These are phyloP conservation scores for Neria commutata DNA, from an alignment of 2,888 invertebrate genomes.

Conservation along the genomic window DNA sequence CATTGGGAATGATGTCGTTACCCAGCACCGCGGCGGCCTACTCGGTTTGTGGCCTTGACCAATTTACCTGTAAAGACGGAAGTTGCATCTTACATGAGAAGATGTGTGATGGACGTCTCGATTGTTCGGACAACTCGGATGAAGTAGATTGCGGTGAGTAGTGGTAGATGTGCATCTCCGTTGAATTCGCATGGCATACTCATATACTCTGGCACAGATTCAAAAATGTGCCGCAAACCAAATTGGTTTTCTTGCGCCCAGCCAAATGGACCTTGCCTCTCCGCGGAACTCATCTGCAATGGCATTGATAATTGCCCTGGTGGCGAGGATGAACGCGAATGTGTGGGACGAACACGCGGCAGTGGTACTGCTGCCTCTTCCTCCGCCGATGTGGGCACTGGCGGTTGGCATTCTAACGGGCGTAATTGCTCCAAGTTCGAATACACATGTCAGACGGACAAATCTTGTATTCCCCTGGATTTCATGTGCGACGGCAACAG, in stretches of 20 bases:
- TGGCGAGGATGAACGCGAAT: constrained; percentile 68
- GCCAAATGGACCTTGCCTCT: constrained; percentile 70
- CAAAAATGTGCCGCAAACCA: constrained; percentile 53
- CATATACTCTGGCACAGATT: too few species aligned
- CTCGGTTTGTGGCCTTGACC: constrained; percentile 55
- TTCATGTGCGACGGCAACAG: constrained; percentile 73
- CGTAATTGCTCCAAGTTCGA: constrained; percentile 53
- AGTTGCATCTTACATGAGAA: constrained; percentile 54
- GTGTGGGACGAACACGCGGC: constrained; percentile 32
- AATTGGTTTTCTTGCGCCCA: constrained; percentile 57
- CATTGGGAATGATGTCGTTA: constrained; percentile 41
- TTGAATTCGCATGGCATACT: too few species aligned
- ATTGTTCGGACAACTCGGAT: constrained; percentile 57
- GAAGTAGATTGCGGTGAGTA: constrained; percentile 57
- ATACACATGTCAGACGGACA: constrained; percentile 52
- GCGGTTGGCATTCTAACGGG: constrained; percentile 30
- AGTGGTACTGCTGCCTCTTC: too few species aligned
- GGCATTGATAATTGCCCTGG: constrained; percentile 71
- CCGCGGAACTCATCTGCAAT: constrained; percentile 75
- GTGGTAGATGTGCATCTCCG: too few species aligned
- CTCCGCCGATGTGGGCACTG: constrained; percentile 28
- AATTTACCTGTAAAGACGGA: constrained; percentile 65
- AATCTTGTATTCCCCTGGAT: constrained; percentile 70
- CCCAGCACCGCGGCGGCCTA: constrained; percentile 33
- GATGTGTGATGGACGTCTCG: constrained; percentile 55